Conservation (phyloP, 2,888 invertebrate genomes). For the Chrysolina americana region DNA sequence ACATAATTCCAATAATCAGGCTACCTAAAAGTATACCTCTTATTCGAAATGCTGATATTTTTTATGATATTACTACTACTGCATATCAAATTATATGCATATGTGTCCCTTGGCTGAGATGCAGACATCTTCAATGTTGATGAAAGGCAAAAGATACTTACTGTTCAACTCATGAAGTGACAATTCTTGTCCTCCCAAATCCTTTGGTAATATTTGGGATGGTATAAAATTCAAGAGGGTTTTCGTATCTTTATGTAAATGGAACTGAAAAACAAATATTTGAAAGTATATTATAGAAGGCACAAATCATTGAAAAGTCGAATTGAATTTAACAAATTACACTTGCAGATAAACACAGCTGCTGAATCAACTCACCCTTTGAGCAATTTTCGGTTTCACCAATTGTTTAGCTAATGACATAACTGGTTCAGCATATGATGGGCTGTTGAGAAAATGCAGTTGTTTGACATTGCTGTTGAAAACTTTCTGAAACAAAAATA, state of each 20-base stretch:
- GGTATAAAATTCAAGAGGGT: neutral
- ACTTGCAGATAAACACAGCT: neutral
- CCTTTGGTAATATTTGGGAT: neutral
- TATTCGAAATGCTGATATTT: too few relatives aligned
- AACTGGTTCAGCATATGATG: neutral
- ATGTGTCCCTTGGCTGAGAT: too few relatives aligned
- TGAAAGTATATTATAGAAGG: too few relatives aligned
- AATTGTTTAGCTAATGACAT: neutral
- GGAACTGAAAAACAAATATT: neutral
- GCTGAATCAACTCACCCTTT: neutral
- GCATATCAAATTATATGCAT: too few relatives aligned
- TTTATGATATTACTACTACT: too few relatives aligned
- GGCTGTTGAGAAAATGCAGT: neutral
- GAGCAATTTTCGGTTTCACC: neutral
- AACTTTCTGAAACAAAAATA: neutral
- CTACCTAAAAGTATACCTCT: too few relatives aligned
- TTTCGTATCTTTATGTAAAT: neutral
- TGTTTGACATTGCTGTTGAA: slow-evolving; percentile 2
- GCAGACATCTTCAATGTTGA: too few relatives aligned
- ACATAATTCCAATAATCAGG: too few relatives aligned
- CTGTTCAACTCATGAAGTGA: slow-evolving; percentile 10
- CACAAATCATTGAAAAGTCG: too few relatives aligned
- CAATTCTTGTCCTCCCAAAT: slow-evolving; percentile 27
- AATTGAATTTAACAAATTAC: neutral
- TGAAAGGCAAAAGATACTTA: neutral